These are phyloP conservation scores for Loris lydekkerianus DNA, from an alignment of 2,797 vertebrate species.

Conservation along the genomic window DNA sequence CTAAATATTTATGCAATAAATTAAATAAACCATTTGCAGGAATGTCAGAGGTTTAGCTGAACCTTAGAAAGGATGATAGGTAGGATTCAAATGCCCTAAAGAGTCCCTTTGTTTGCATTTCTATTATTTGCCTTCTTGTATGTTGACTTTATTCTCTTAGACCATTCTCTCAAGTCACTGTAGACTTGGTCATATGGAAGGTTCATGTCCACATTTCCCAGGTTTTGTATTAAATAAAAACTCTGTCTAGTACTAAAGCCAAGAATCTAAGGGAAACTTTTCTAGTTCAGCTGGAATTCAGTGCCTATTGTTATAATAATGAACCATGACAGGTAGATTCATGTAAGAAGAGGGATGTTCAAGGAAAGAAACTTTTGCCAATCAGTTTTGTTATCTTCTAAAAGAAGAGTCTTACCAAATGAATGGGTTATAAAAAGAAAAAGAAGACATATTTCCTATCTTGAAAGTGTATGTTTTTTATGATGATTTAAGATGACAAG, in stretches of 20 bases:
- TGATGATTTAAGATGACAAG: neutral
- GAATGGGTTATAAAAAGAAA: neutral
- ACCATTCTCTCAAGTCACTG: neutral
- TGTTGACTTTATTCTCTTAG: neutral
- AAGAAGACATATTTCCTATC: neutral
- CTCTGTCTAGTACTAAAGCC: neutral
- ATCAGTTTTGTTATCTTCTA: slow-evolving; percentile 2
- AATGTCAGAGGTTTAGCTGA: neutral
- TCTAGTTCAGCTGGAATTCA: neutral
- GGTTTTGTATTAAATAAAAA: neutral
- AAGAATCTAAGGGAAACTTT: neutral
- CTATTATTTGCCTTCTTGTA: neutral
- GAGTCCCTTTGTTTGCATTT: neutral
- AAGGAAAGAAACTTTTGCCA: neutral
- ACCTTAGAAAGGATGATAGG: neutral
- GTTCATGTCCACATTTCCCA: neutral
- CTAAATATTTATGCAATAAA: neutral
- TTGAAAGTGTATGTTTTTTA: neutral
- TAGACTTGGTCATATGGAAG: neutral
- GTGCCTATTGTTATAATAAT: neutral
- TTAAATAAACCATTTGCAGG: neutral
- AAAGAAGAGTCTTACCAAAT: neutral
- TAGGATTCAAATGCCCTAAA: neutral
- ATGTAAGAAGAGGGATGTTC: neutral
- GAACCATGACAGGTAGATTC: neutral